phyloP scores from a whole-genome alignment of 2,888 invertebrate genomes.

The Coelinius sp. region DNA sequence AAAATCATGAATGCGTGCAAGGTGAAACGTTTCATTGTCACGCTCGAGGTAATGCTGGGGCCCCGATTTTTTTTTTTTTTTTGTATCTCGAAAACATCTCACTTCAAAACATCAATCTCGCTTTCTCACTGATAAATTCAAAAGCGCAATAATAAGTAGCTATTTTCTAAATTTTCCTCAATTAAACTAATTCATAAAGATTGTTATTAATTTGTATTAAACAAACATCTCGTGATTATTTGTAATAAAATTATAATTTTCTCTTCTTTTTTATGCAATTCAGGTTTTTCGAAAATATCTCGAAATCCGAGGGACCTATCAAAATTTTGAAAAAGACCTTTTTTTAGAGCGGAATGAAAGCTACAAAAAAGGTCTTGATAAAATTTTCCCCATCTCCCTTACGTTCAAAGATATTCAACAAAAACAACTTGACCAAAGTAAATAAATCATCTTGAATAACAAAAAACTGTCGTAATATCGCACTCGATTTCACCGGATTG shows the following conservation, averaged over 20 bases:
- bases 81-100: not conserved
- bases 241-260: not conserved
- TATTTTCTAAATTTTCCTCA: not conserved
- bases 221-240: not conserved
- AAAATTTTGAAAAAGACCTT: no score
- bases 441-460: not conserved
- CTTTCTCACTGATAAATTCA: not conserved
- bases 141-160: not conserved
- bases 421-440: not conserved
- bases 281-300: no score
- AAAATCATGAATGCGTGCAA: constrained; percentile 35
- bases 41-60: constrained; percentile 20
- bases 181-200: not conserved
- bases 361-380: no score
- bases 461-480: not conserved
- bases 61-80: constrained; percentile 22
- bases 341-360: no score
- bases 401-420: no score
- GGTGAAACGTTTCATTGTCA: constrained; percentile 33
- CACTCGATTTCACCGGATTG: constrained; percentile 8
- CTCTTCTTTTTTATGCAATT: no score
- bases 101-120: constrained; percentile 1
- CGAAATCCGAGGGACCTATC: no score
- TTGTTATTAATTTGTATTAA: not conserved
- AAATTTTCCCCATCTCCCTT: no score